These are phyloP conservation scores for Odontothrips loti DNA, from an alignment of 2,888 invertebrate genomes.

Conservation along the genomic window DNA sequence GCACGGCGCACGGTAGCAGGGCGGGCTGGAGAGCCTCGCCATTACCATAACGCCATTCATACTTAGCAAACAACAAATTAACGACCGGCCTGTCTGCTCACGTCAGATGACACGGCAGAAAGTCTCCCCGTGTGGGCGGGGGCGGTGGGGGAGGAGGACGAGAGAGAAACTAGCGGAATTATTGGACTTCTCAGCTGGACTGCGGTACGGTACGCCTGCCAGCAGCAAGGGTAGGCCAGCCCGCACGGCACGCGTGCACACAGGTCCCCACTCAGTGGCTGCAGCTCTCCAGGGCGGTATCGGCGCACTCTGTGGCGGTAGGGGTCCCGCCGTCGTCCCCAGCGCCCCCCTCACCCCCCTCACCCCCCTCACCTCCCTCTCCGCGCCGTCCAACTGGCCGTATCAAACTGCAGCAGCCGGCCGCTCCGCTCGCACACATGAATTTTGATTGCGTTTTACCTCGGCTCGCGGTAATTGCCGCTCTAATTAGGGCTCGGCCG, in stretches of 20 bases:
- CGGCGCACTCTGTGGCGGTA: too few relatives aligned
- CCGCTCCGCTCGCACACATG: not conserved
- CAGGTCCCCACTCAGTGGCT: too few relatives aligned
- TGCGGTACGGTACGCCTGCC: too few relatives aligned
- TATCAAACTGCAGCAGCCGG: constrained; percentile 5
- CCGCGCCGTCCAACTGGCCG: not conserved
- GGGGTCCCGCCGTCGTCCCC: not conserved
- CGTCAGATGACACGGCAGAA: too few relatives aligned
- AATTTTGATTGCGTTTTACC: constrained; percentile 26
- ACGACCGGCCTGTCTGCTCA: not conserved
- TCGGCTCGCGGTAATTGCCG: constrained; percentile 17
- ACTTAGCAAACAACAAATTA: too few relatives aligned
- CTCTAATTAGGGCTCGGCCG: constrained; percentile 14
- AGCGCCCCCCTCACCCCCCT: not conserved
- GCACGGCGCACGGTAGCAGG: not conserved
- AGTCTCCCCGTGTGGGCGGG: too few relatives aligned
- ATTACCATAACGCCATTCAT: too few relatives aligned
- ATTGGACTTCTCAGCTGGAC: too few relatives aligned
- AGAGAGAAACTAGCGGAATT: too few relatives aligned
- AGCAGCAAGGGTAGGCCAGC: too few relatives aligned
- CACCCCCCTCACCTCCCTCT: not conserved
- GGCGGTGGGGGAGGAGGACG: too few relatives aligned
- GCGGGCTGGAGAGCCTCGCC: not conserved
- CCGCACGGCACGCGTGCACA: too few relatives aligned
- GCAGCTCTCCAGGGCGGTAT: not conserved